Percentiles rank a stretch among this genome's conserved stretches.
phyloP scores from a whole-genome alignment of 1,140 invertebrate genomes.

The Armadillidium nasatum region DNA sequence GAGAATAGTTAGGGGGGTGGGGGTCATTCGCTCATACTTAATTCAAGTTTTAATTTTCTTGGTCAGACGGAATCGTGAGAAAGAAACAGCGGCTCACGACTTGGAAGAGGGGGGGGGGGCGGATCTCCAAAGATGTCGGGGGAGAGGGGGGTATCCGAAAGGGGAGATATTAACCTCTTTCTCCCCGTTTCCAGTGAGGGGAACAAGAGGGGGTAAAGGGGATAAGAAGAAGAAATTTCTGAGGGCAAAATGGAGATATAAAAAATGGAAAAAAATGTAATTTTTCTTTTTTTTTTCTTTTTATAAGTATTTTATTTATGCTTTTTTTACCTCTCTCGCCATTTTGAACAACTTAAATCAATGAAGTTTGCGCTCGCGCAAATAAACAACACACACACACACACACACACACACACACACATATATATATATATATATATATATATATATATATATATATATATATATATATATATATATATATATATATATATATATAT shows the following conservation, averaged over 20 bases:
- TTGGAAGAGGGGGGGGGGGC: neutral
- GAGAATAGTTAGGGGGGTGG: no score
- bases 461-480: no score
- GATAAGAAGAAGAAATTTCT: slow-evolving; percentile 7
- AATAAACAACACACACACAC: neutral
- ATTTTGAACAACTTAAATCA: slow-evolving; percentile 4
- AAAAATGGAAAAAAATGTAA: neutral
- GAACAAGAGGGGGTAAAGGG: neutral
- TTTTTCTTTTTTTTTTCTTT: no score
- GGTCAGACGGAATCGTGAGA: neutral
- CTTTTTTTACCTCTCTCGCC: no score
- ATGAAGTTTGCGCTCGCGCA: neutral
- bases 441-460: no score
- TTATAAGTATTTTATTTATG: no score
- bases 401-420: neutral
- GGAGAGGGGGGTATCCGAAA: neutral
- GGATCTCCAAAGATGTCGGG: no score
- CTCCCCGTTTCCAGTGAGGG: no score
- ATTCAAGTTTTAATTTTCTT: neutral
- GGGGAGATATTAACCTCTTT: no score
- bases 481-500: no score
- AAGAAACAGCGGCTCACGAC: neutral
- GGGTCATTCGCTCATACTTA: neutral
- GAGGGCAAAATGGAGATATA: slow-evolving; percentile 5
- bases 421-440: neutral